Base-by-base conservation (phyloP, 2,797 vertebrate genomes). In the Sardinella longiceps region DNA sequence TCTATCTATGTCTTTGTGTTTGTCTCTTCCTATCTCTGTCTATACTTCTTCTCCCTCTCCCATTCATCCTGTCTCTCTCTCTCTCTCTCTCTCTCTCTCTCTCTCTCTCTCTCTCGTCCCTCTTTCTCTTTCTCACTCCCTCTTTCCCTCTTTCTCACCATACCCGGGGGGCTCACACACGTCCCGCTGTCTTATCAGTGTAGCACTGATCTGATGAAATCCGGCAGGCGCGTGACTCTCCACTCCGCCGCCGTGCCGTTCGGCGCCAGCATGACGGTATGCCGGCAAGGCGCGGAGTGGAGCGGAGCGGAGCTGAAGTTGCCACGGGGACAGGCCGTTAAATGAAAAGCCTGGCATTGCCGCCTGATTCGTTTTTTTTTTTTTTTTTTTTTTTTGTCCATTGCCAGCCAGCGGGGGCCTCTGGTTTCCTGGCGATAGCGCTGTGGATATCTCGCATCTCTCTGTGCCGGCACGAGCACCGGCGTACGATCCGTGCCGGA, bases 121-220 rank as follows among this genome's bases (percentile, higher is more conserved):
- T 66, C 25, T 66, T 74, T 74, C 58, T 28, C 7, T n/a, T n/a
- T 15, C 63, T 70, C 28, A 4, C 63, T 63, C 20, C 28, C 7
- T 63, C 58, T 6, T 12, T 37, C 25, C 11, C 15, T 66, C 25
- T 66, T 74, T 74, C 58, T 28, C 7, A 20, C 5, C 37, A n/a
- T 6, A 60, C 70, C 70, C 7, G 37, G 70, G 70, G 70, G 70
- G 70, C 37, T 77, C 39, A 37, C 70, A n/a, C 70, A 77, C 37
- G 37, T 43, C 70, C 70, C 18, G 5, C 33, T 77, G 70, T 77
- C 70, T 77, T 77, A 77, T 77, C 70, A 39, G 70, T 23, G 33
- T 77, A 43, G 70, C 37, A 37, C 18, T 23, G 70, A 77, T 77
- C 70, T 77, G 70, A 77, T 77, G 70, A 77, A 77, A 77, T 77